Base-by-base conservation (phyloP, 2,888 invertebrate genomes). In the Drosophila mercatorum region DNA sequence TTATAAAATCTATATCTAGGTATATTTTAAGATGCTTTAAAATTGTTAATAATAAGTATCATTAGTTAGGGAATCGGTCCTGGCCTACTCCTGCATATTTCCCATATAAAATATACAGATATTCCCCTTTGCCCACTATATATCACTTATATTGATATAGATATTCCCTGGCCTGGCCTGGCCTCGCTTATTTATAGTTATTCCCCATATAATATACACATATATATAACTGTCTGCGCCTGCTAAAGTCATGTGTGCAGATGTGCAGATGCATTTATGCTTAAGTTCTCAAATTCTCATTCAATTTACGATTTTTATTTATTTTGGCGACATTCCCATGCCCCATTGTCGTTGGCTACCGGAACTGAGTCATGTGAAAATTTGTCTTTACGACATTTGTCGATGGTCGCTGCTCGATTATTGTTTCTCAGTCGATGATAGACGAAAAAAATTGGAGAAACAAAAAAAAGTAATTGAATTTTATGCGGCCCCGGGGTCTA, bases 401-500 rank as follows among this genome's bases (percentile, higher is more conserved):
- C 89, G 72, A 74, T 87, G 60, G 72, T n/a, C 75, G 49, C 62
- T 58, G 7, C 64, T 58, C 46, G 61, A 44, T 72, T 63, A 60
- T 72, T 60, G 49, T 26, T 57, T 60, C 14, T 51, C 43, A 51
- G 51, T 58, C 41, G 61, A 44, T 63, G 67, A 68, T 67, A 55
- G 68, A 59, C 64, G 47, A 51, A 68, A 36, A 14, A 49, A 44
- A 36, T 46, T 44, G 17, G 44, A 34, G 36, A 36, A 36, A 36
- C 12, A 52, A 68, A 26, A 10, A 10, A 38, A 71, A 36, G 72
- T 84, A 87, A 89, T 84, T 84, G 74, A 84, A 72, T 84, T 89
- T 85, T 68, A 89, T 84, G 63, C 62, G 83, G 60, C 84, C 89
- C 83, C 88, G 56, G 78, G 69, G 89, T 69, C 68, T 84, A 84